Percentiles rank a stretch among this genome's conserved stretches.
Evolutionary conservation across 1,140 invertebrate species (phyloP).

Genomic region (Samia ricini): DNA sequence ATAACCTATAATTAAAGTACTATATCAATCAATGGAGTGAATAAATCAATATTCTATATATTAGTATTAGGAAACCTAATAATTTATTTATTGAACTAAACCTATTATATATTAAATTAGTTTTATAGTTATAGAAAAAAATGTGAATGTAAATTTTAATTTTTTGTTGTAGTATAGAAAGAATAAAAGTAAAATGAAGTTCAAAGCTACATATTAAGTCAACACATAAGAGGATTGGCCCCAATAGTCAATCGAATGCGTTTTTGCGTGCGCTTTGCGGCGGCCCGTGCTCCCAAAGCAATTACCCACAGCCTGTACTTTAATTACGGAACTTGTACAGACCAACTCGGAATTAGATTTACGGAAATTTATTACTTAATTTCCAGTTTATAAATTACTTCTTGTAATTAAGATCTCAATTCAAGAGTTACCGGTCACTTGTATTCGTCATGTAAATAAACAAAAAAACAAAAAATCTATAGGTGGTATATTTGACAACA

Average conservation of each 20-base stretch:
- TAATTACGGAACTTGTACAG: constrained; percentile 33
- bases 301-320: constrained; percentile 27
- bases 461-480: background rate
- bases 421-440: constrained; percentile 9
- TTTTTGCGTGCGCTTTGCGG: constrained; percentile 24
- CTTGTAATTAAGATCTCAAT: constrained; percentile 23
- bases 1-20: too few relatives aligned
- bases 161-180: too few relatives aligned
- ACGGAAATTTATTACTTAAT: constrained; percentile 31
- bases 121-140: too few relatives aligned
- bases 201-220: background rate
- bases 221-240: background rate
- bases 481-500: too few relatives aligned
- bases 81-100: too few relatives aligned
- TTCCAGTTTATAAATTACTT: constrained; percentile 27
- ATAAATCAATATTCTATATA: too few relatives aligned
- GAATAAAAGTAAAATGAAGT: background rate
- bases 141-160: too few relatives aligned
- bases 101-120: too few relatives aligned
- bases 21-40: too few relatives aligned
- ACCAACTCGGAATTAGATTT: constrained; percentile 24
- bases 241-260: constrained; percentile 12
- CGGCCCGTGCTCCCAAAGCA: constrained; percentile 21
- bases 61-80: too few relatives aligned
- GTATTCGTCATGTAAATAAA: constrained; percentile 13